phyloP scores from a whole-genome alignment of 2,113 vertebrate species.

The Alosa alosa region DNA sequence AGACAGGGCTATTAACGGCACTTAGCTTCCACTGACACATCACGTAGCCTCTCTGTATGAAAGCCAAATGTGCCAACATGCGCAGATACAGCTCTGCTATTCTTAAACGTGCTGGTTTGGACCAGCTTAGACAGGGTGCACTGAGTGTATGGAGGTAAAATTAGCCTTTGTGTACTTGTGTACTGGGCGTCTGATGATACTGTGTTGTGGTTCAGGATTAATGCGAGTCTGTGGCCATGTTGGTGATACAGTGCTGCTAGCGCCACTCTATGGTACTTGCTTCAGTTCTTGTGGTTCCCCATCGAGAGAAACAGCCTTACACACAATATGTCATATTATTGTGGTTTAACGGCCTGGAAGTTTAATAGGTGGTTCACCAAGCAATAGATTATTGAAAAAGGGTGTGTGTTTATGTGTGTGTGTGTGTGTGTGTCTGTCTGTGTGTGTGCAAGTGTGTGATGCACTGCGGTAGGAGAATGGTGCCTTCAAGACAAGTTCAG shows the following conservation, averaged over 20 bases:
- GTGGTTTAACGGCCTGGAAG: neutral
- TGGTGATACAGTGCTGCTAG: neutral
- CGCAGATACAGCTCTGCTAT: neutral
- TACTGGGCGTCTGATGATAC: neutral
- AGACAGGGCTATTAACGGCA: neutral
- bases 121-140: neutral
- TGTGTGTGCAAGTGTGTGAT: neutral
- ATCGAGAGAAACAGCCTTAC: neutral
- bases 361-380: neutral
- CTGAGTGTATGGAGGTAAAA: neutral
- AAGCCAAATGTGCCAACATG: neutral
- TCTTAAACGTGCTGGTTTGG: neutral
- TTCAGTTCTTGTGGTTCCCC: neutral
- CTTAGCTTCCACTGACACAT: neutral
- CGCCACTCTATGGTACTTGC: too few species aligned
- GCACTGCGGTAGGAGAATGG: neutral
- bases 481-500: neutral
- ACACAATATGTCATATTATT: neutral
- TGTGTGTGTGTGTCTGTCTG: neutral
- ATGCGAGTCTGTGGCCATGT: neutral
- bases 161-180: neutral
- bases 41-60: neutral
- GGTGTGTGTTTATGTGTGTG: neutral
- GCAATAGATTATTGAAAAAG: neutral
- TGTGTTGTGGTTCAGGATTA: neutral